These are phyloP conservation scores for Sinelater perroti DNA, from an alignment of 2,888 invertebrate species.

Conservation along the genomic window DNA sequence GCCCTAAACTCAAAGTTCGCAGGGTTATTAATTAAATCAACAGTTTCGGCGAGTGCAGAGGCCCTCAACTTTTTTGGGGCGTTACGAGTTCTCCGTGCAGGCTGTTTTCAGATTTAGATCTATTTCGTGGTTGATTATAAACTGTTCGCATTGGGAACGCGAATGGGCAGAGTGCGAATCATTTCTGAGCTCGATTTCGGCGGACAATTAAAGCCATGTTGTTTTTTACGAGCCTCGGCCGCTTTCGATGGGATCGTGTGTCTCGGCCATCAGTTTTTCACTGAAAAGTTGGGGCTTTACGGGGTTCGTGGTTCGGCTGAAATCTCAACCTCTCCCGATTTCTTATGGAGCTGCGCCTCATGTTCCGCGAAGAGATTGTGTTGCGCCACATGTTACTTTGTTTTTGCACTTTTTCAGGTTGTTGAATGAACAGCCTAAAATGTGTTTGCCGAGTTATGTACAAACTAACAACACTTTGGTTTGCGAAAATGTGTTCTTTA, in stretches of 20 bases:
- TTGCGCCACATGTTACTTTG: no score
- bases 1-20: constrained; percentile 9
- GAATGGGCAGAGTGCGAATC: constrained; percentile 20
- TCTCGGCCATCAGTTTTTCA: constrained; percentile 19
- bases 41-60: constrained; percentile 13
- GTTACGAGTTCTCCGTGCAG: not conserved
- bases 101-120: not conserved
- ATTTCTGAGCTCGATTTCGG: constrained; percentile 27
- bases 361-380: no score
- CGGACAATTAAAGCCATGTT: constrained; percentile 27
- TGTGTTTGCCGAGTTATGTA: no score
- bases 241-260: constrained; percentile 17
- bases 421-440: no score
- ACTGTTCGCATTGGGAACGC: constrained; percentile 15
- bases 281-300: constrained; percentile 5
- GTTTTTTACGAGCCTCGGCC: constrained; percentile 25
- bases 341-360: no score
- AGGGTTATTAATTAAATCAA: constrained; percentile 19
- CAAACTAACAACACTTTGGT: no score
- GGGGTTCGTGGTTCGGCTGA: no score
- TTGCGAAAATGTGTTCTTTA: no score
- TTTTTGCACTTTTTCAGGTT: no score
- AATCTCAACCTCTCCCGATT: no score
- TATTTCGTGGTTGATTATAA: constrained; percentile 16
- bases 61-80: not conserved